Percentiles rank a stretch among this genome's conserved stretches.
Conservation (phyloP, 2,888 invertebrate species). For the Coelogynopora nodosa region DNA sequence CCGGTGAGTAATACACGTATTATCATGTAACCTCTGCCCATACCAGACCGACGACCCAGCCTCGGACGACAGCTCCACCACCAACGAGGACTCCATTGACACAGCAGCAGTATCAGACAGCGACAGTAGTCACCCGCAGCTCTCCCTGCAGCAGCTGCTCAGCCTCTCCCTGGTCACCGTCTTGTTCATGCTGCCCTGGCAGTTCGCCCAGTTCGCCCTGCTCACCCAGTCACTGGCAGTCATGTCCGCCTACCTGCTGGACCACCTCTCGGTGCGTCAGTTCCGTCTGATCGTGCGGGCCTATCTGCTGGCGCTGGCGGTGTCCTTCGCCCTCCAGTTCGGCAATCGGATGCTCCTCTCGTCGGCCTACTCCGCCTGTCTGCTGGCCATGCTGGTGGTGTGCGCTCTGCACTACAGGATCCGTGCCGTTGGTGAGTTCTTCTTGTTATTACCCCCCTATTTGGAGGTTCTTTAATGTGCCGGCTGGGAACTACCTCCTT, state of each 20-base stretch:
- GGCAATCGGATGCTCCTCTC: slow-evolving; percentile 66
- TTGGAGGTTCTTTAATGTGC: no score
- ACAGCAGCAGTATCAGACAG: neutral
- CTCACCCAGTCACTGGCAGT: slow-evolving; percentile 73
- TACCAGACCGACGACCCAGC: neutral
- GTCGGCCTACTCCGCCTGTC: slow-evolving; percentile 17
- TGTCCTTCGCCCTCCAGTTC: slow-evolving; percentile 64
- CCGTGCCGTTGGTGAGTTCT: neutral
- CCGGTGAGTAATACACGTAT: no score
- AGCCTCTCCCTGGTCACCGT: neutral
- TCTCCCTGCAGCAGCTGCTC: neutral
- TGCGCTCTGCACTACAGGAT: neutral
- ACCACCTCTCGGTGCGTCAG: slow-evolving; percentile 54
- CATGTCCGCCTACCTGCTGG: slow-evolving; percentile 68
- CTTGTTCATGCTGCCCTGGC: slow-evolving; percentile 64
- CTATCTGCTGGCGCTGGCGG: slow-evolving; percentile 62
- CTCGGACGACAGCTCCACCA: no score
- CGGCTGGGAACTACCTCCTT: no score
- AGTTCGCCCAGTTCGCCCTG: slow-evolving; percentile 79
- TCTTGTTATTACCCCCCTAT: no score
- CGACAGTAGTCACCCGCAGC: neutral
- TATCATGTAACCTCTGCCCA: no score
- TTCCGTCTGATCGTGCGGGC: slow-evolving; percentile 47
- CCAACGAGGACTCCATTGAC: no score
- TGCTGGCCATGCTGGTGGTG: slow-evolving; percentile 1